A percentile compares a stretch with the other conserved stretches of the same genome.
These are phyloP conservation scores for Onychomys leucogaster DNA, from an alignment of 2,797 vertebrate species.

Conservation along the genomic window DNA sequence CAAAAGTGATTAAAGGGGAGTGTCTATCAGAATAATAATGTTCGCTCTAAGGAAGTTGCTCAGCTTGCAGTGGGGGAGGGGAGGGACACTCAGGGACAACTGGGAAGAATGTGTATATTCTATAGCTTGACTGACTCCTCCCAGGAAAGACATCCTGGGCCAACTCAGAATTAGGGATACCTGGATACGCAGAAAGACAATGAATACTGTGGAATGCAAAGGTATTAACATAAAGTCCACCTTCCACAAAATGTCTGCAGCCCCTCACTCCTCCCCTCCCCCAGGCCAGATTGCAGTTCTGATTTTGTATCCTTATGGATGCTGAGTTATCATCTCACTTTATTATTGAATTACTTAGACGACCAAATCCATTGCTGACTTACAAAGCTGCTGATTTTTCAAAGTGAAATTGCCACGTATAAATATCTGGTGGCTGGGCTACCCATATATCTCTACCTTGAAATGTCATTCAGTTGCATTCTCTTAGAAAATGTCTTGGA, in stretches of 20 bases:
- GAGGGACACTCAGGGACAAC: neutral
- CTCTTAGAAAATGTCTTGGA: neutral
- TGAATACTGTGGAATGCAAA: conserved; percentile 8
- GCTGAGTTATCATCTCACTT: neutral
- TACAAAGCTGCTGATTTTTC: conserved; percentile 24
- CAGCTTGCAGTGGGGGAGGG: no score
- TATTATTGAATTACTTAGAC: neutral
- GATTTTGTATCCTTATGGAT: conserved; percentile 27
- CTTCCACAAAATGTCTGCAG: neutral
- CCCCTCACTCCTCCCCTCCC: no score
- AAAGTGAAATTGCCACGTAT: conserved; percentile 13
- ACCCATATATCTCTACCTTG: neutral
- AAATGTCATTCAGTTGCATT: neutral
- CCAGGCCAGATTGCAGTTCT: neutral
- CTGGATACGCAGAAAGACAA: neutral
- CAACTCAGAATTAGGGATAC: neutral
- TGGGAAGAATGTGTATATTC: neutral
- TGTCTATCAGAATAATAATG: neutral
- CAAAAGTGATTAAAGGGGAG: neutral
- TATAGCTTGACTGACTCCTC: neutral
- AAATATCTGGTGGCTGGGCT: neutral
- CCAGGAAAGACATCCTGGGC: neutral
- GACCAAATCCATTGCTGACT: neutral
- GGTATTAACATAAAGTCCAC: neutral
- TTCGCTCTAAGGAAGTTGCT: neutral